phyloP scores from a whole-genome alignment of 1,140 invertebrate genomes.

The Drosophila aff. region DNA sequence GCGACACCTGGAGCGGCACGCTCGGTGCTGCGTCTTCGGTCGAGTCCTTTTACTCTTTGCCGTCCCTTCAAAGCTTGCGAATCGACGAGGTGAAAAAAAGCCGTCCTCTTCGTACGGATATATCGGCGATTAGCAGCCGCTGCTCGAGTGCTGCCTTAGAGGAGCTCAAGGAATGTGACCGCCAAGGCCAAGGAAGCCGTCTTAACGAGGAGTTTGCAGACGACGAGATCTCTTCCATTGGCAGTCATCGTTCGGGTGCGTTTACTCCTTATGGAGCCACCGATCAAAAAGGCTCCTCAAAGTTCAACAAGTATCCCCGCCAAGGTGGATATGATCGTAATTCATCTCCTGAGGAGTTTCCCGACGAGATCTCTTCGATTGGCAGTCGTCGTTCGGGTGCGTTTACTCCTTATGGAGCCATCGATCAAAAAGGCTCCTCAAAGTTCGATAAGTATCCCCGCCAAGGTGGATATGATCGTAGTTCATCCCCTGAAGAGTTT shows the following conservation, averaged over 20 bases:
- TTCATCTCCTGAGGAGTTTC: no score
- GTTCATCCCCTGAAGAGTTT: no score
- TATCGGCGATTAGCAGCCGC: neutral
- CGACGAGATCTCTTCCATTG: neutral
- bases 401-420: neutral
- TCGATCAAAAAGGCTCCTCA: neutral
- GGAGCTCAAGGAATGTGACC: constrained; percentile 5
- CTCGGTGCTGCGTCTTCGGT: neutral
- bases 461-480: no score
- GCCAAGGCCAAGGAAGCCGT: neutral
- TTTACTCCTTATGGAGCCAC: neutral
- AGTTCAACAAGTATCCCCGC: no score
- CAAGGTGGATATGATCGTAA: no score
- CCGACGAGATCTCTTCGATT: neutral
- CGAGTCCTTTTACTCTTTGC: constrained; percentile 14
- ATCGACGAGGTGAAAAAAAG: neutral
- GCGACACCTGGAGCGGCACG: neutral
- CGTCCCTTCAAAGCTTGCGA: neutral
- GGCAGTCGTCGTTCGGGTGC: neutral
- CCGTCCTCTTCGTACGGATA: neutral
- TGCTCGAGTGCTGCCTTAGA: neutral
- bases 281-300: neutral
- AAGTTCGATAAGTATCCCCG: no score
- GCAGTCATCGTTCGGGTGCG: neutral
- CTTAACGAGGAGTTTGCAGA: neutral